phyloP scores from a whole-genome alignment of 2,888 invertebrate genomes.

The Drosophila stalkeri region DNA sequence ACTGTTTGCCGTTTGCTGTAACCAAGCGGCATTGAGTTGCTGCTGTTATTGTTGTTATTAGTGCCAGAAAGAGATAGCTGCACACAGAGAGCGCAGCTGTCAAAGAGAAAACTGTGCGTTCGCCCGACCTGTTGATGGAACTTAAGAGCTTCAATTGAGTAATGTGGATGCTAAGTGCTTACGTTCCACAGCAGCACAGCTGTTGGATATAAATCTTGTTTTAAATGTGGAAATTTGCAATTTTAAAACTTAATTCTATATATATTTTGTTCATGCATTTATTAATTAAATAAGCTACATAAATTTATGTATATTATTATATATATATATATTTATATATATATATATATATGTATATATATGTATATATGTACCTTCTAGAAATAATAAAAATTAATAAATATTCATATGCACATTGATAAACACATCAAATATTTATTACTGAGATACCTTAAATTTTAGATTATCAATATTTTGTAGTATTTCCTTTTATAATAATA shows the following conservation, averaged over 20 bases:
- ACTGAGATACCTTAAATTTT: neutral
- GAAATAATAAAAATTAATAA: neutral
- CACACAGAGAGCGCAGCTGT: constrained; percentile 10
- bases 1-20: constrained; percentile 60
- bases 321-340: neutral
- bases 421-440: neutral
- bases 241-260: neutral
- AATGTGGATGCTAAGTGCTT: constrained; percentile 26
- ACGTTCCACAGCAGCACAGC: constrained; percentile 1
- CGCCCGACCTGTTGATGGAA: constrained; percentile 21
- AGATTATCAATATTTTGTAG: neutral
- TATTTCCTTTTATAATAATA: neutral
- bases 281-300: neutral
- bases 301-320: neutral
- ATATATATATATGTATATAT: too few relatives aligned
- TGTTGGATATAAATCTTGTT: too few relatives aligned
- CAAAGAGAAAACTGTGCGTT: constrained; percentile 11
- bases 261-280: neutral
- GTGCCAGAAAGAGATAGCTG: constrained; percentile 45
- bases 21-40: constrained; percentile 65
- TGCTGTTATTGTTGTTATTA: constrained; percentile 44
- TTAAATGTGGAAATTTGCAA: neutral
- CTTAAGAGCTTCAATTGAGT: constrained; percentile 30
- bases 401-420: neutral
- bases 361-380: neutral